phyloP scores from a whole-genome alignment of 2,797 vertebrate species.

The Falco berigora region DNA sequence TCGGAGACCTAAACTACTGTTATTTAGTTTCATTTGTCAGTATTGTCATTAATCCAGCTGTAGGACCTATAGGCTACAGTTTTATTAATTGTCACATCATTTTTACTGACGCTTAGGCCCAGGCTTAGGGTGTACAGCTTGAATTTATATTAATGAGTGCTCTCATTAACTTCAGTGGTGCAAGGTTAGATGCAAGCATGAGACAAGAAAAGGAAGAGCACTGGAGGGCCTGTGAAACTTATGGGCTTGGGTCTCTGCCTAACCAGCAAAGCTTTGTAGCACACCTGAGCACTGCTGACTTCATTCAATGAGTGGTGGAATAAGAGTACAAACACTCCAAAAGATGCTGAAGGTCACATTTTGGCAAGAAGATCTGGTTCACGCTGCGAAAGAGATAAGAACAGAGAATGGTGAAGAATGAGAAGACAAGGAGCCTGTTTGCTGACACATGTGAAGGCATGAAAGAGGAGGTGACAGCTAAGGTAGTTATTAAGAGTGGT shows the following conservation, averaged over 20 bases:
- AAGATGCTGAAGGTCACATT: background rate
- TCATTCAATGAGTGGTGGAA: background rate
- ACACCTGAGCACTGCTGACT: rapidly evolving
- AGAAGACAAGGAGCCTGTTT: background rate
- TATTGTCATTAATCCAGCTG: background rate
- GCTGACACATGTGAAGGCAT: rapidly evolving
- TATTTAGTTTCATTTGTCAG: background rate
- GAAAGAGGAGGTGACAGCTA: background rate
- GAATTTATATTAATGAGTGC: background rate
- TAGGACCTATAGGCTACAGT: background rate
- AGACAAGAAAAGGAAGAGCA: background rate
- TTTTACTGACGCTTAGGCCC: background rate
- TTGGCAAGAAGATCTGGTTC: background rate
- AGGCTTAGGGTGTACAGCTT: background rate
- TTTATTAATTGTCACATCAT: background rate
- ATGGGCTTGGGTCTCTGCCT: background rate
- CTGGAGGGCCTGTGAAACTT: background rate
- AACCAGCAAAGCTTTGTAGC: background rate
- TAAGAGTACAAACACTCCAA: background rate
- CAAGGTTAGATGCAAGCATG: background rate
- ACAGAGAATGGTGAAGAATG: background rate
- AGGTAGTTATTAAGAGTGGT: background rate
- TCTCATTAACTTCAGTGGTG: background rate
- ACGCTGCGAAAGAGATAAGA: background rate
- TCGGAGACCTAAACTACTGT: background rate